Conservation (phyloP, 2,888 invertebrate species). For the Volucella zonaria region DNA sequence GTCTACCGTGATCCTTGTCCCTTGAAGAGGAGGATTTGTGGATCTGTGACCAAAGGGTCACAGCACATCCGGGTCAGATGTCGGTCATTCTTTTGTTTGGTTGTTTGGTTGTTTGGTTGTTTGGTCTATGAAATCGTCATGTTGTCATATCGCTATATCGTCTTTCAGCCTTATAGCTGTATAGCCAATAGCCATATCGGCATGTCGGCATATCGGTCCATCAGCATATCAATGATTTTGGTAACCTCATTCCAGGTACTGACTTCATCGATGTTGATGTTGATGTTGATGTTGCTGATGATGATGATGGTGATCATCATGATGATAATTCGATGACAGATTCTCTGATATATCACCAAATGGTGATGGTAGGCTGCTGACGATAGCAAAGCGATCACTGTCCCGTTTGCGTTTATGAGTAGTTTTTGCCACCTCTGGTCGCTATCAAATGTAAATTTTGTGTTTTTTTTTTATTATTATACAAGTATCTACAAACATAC, state of each 20-base stretch:
- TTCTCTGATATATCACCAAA: conserved; percentile 57
- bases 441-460: conserved; percentile 67
- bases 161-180: too few relatives aligned
- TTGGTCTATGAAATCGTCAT: conserved; percentile 15
- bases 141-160: too few relatives aligned
- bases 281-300: too few relatives aligned
- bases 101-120: too few relatives aligned
- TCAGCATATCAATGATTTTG: neutral
- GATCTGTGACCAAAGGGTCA: conserved; percentile 62
- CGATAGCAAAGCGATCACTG: conserved; percentile 20
- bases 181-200: too few relatives aligned
- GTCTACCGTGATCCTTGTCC: conserved; percentile 26
- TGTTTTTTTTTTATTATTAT: conserved; percentile 53
- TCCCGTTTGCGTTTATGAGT: conserved; percentile 51
- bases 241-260: conserved; percentile 40
- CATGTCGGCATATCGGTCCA: too few relatives aligned
- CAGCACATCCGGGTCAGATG: conserved; percentile 68
- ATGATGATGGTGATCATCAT: too few relatives aligned
- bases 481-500: conserved; percentile 15
- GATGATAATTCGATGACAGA: conserved; percentile 50
- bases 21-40: neutral
- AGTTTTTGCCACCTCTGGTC: conserved; percentile 66
- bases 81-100: conserved; percentile 32
- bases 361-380: conserved; percentile 36
- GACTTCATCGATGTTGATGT: conserved; percentile 17